These are phyloP conservation scores for Arvicanthis niloticus DNA, from an alignment of 2,113 vertebrate species.

Conservation along the genomic window DNA sequence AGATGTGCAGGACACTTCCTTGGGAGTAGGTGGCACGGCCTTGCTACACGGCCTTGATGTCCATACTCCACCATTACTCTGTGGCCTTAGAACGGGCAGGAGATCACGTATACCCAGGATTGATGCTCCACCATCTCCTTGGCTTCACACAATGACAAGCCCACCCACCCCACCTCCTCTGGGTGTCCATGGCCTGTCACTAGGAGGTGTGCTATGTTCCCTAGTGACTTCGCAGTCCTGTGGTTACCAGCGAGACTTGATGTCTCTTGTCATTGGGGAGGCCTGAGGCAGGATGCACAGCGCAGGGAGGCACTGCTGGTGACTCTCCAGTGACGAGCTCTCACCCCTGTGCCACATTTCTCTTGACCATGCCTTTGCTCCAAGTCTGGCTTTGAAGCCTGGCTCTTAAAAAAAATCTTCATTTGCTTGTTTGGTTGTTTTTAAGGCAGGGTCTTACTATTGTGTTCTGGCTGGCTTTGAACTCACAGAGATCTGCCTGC, in stretches of 20 bases:
- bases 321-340: not conserved
- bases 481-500: not conserved
- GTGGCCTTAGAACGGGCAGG: fast-evolving
- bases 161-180: not conserved
- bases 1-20: fast-evolving
- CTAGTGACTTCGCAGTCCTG: not conserved
- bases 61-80: not conserved
- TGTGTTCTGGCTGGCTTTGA: not conserved
- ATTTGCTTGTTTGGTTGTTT: not conserved
- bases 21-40: no score
- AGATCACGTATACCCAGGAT: fast-evolving
- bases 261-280: not conserved
- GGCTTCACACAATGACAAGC: not conserved
- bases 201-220: not conserved
- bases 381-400: not conserved
- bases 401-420: not conserved
- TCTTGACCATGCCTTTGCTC: not conserved
- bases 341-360: not conserved
- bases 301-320: not conserved
- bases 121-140: not conserved
- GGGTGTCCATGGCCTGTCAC: not conserved
- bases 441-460: not conserved
- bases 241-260: not conserved
- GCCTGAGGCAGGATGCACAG: not conserved
- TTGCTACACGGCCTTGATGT: not conserved